These are phyloP conservation scores for Fragum whitleyi DNA, from an alignment of 2,888 invertebrate genomes.

Conservation along the genomic window DNA sequence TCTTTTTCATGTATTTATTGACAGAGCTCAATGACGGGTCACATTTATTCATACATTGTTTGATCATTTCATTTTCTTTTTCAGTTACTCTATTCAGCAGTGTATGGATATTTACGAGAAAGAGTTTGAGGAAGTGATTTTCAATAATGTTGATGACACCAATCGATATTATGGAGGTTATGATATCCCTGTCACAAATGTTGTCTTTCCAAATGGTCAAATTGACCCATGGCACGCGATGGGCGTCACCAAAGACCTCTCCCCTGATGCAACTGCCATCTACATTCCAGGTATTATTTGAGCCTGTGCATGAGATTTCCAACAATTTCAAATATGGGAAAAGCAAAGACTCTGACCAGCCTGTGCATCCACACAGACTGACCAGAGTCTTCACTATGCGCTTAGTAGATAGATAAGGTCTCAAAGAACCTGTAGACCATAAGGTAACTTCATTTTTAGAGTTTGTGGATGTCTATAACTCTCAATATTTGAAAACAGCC, in stretches of 20 bases:
- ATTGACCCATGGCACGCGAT: conserved; percentile 89
- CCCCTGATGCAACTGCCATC: conserved; percentile 83
- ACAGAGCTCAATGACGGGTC: too few relatives aligned
- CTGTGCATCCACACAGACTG: too few relatives aligned
- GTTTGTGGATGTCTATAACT: too few relatives aligned
- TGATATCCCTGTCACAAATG: conserved; percentile 89
- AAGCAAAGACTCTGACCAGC: too few relatives aligned
- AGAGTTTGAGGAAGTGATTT: conserved; percentile 88
- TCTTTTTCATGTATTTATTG: too few relatives aligned
- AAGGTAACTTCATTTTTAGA: too few relatives aligned
- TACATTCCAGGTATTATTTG: conserved; percentile 85
- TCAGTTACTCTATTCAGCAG: conserved; percentile 90
- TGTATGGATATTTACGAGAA: conserved; percentile 93
- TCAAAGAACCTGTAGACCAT: too few relatives aligned
- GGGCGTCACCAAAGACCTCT: conserved; percentile 84
- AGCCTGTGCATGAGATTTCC: too few relatives aligned
- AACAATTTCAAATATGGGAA: too few relatives aligned
- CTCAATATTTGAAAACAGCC: not conserved
- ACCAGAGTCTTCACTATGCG: too few relatives aligned
- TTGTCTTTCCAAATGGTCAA: conserved; percentile 94
- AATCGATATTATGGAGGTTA: conserved; percentile 92
- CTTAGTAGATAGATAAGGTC: too few relatives aligned
- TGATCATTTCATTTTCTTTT: conserved; percentile 45
- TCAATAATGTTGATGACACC: conserved; percentile 89
- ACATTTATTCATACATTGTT: too few relatives aligned